Evolutionary conservation across 2,888 invertebrate species (phyloP).

Genomic region (Iphiclides podalirius): DNA sequence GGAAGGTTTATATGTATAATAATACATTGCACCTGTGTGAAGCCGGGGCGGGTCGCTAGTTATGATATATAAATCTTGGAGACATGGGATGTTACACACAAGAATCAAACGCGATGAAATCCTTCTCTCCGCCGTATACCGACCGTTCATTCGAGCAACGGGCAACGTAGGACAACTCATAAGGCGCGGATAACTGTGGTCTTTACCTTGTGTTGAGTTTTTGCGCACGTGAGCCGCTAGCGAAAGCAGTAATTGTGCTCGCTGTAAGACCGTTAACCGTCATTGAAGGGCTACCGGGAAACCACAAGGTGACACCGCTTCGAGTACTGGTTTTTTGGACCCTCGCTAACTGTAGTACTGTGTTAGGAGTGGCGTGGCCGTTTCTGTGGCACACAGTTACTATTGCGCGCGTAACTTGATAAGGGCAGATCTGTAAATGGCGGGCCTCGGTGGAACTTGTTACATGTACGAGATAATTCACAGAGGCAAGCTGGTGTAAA

Average conservation of each 20-base stretch:
- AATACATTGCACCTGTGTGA: no score
- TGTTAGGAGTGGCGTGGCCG: slow-evolving; percentile 27
- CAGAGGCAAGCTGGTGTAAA: no score
- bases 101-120: no score
- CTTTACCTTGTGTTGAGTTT: slow-evolving; percentile 22
- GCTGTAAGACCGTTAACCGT: slow-evolving; percentile 41
- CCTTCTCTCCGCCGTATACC: no score
- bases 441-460: background rate
- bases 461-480: background rate
- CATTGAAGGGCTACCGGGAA: slow-evolving; percentile 46
- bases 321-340: slow-evolving; percentile 39
- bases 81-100: no score
- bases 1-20: no score
- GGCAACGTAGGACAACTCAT: no score
- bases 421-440: slow-evolving; percentile 28
- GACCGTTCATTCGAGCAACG: no score
- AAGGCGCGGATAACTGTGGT: slow-evolving; percentile 15
- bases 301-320: slow-evolving; percentile 38
- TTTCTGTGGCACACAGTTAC: slow-evolving; percentile 31
- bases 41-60: no score
- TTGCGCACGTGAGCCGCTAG: slow-evolving; percentile 23
- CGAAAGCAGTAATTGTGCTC: slow-evolving; percentile 41
- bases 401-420: slow-evolving; percentile 21
- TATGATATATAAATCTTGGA: no score
- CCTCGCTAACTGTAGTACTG: slow-evolving; percentile 39